These are phyloP conservation scores for Sinocyclocheilus anophthalmus DNA, from an alignment of 2,113 vertebrate species.

Conservation along the genomic window DNA sequence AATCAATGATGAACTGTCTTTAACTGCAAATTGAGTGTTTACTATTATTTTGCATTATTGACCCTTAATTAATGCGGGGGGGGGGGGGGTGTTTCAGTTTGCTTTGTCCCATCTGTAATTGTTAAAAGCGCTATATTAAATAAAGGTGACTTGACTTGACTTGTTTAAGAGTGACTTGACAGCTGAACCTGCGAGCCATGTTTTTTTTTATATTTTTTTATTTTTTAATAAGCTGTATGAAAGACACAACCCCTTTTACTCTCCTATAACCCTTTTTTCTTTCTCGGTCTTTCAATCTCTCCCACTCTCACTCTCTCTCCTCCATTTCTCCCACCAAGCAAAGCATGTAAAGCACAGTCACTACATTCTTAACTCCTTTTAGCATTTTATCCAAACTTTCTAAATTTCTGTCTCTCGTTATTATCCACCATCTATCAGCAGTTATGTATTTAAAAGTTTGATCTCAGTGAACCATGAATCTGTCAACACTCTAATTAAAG, in stretches of 20 bases:
- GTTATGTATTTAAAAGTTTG: neutral
- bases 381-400: neutral
- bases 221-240: neutral
- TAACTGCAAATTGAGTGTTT: too few species aligned
- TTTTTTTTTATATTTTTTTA: neutral
- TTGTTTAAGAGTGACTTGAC: slow-evolving; percentile 26
- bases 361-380: neutral
- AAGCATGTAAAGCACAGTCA: neutral
- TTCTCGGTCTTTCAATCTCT: neutral
- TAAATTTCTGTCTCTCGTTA: neutral
- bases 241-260: neutral
- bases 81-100: too few species aligned
- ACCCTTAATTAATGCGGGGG: too few species aligned
- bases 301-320: neutral
- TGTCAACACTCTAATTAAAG: neutral
- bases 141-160: too few species aligned
- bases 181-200: slow-evolving; percentile 23
- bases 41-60: too few species aligned
- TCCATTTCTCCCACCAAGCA: neutral
- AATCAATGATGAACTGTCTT: too few species aligned
- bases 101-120: too few species aligned
- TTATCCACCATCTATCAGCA: neutral
- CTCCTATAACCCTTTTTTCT: neutral
- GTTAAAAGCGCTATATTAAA: too few species aligned
- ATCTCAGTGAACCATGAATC: neutral